Percentiles rank a stretch among this genome's conserved stretches.
These are phyloP conservation scores for Podocnemis expansa DNA, from an alignment of 2,113 vertebrate genomes.

Conservation along the genomic window DNA sequence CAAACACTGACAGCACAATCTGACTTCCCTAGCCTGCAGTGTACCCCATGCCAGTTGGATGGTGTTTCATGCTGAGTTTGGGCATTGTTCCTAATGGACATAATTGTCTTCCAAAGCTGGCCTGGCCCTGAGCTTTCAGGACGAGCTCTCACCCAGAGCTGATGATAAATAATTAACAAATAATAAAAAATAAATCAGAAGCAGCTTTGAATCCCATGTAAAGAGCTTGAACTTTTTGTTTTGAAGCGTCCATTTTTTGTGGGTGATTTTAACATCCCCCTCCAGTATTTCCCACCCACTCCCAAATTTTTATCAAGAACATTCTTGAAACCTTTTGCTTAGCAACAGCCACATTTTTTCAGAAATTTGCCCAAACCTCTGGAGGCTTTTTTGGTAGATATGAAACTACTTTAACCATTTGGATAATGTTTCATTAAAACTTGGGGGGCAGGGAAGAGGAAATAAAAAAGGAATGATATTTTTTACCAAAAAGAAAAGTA, in stretches of 20 bases:
- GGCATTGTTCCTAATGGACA: no score
- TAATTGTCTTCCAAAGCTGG: no score
- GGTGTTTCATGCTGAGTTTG: no score
- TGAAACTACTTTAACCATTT: neutral
- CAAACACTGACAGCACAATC: no score
- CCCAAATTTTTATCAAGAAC: neutral
- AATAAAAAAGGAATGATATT: neutral
- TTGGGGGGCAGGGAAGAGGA: fast-evolving
- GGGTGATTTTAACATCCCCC: neutral
- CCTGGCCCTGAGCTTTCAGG: neutral
- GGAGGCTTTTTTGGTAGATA: neutral
- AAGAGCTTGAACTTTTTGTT: slow-evolving; percentile 19
- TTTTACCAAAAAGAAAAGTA: neutral
- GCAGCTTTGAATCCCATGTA: slow-evolving; percentile 8
- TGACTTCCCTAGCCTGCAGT: no score
- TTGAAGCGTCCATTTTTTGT: neutral
- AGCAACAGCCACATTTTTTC: neutral
- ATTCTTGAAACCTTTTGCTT: neutral
- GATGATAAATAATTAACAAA: neutral
- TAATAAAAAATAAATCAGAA: neutral
- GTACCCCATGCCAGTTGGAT: no score
- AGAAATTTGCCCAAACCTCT: neutral
- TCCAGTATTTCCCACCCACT: no score
- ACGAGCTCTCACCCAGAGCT: neutral
- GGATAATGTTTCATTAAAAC: neutral